Percentiles rank a stretch among this genome's conserved stretches.
Evolutionary conservation across 2,113 vertebrate genomes (phyloP).

Genomic region (Alouatta palliata): DNA sequence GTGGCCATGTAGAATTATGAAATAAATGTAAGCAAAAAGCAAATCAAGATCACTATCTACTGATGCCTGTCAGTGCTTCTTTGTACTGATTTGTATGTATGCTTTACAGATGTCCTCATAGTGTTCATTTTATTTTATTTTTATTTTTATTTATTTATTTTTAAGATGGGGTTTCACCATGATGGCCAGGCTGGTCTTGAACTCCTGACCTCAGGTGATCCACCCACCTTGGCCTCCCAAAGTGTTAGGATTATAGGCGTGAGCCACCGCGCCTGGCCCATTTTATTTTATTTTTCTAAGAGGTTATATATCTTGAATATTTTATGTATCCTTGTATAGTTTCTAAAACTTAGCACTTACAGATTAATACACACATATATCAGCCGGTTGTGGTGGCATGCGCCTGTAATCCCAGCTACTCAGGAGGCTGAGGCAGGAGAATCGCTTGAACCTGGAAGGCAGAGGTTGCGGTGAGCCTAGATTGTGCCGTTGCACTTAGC

Average conservation of each 20-base stretch:
- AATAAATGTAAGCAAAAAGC: not conserved
- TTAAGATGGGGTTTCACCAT: too few relatives aligned
- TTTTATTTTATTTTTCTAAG: slow-evolving; percentile 13
- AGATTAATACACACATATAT: not conserved
- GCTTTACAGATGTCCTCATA: not conserved
- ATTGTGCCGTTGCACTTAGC: too few relatives aligned
- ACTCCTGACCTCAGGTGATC: too few relatives aligned
- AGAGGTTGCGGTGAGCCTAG: too few relatives aligned
- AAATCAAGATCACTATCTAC: not conserved
- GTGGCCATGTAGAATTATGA: not conserved
- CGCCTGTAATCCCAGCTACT: too few relatives aligned
- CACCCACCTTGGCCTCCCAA: too few relatives aligned
- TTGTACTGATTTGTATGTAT: not conserved
- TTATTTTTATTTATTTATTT: not conserved
- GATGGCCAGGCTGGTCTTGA: too few relatives aligned
- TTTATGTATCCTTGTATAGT: not conserved
- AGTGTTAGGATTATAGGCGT: too few relatives aligned
- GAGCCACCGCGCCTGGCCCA: too few relatives aligned
- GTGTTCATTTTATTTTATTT: not conserved
- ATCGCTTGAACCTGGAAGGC: too few relatives aligned
- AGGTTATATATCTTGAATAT: not conserved
- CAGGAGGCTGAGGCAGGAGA: too few relatives aligned
- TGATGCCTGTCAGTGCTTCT: not conserved
- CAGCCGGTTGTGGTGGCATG: too few relatives aligned
- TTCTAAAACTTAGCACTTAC: not conserved